Evolutionary conservation across 2,888 invertebrate species (phyloP), one percentile per base, ranked within the genome.

Genomic region (Gymnoscelis rufifasciata): DNA sequence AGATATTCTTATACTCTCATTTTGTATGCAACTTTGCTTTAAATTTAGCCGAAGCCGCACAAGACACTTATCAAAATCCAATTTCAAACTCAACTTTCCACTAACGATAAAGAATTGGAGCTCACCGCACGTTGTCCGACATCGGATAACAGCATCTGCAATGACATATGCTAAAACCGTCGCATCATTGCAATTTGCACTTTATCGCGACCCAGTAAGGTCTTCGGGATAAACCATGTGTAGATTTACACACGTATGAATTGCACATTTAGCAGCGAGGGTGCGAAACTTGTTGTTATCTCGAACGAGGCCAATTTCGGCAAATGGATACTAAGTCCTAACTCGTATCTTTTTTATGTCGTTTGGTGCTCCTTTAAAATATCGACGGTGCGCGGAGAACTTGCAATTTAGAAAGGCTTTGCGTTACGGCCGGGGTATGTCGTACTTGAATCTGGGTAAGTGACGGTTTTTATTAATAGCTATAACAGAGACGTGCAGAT

Each of bases 291-390:
- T 87, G 86, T 84, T 86, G 86, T 86, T 88, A 88, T 88, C 88
- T 86, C 68, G 71, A 80, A 83, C 78, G 80, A 82, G 82, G 73
- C 88, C 88, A 88, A 89, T 89, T 88, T 88, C 83, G 70, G 78
- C 83, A 87, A 89, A 89, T 88, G 88, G 88, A 86, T 86, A 88
- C 87, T 87, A 86, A 87, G 88, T 87, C 84, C 86, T 83, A 80
- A 81, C 80, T 75, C 83, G 83, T 86, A 86, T 87, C 86, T 87
- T 74, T 75, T 78, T 86, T 87, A 84, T 76, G 78, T 76, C 78
- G 71, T 66, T 68, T 65, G 67, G 66, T 71, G 68, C 68, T 74
- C 75, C 76, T 87, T 86, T 83, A 88, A 87, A 88, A 86, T 87
- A 84, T 86, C 81, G 83, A 78, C 74, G 68, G 68, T 55, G 70